A percentile compares a stretch with the other conserved stretches of the same genome.
phyloP scores from a whole-genome alignment of 2,888 invertebrate genomes.

The Operophtera brumata region DNA sequence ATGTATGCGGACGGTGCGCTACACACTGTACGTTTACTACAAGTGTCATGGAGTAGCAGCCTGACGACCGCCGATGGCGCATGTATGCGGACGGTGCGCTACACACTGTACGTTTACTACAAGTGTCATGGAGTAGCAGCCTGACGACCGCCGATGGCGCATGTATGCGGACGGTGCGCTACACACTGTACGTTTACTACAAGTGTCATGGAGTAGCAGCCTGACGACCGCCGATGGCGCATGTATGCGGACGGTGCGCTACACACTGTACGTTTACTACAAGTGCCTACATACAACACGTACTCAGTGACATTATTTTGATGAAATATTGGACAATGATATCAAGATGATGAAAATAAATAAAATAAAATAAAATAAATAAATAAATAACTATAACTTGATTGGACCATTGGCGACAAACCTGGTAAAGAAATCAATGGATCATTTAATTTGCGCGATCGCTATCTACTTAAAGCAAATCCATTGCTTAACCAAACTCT shows the following conservation, averaged over 20 bases:
- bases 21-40: too few relatives aligned
- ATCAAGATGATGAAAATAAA: too few relatives aligned
- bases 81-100: neutral
- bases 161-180: neutral
- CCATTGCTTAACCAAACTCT: conserved; percentile 42
- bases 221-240: neutral
- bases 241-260: neutral
- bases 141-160: neutral
- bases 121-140: too few relatives aligned
- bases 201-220: neutral
- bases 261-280: too few relatives aligned
- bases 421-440: conserved; percentile 59
- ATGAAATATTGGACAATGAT: too few relatives aligned
- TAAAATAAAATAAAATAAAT: neutral
- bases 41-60: too few relatives aligned
- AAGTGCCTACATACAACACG: neutral
- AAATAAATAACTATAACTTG: too few relatives aligned
- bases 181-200: too few relatives aligned
- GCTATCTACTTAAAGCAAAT: conserved; percentile 40
- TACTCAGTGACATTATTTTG: conserved; percentile 2
- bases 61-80: neutral
- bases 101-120: too few relatives aligned
- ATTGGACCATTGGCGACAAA: conserved; percentile 38
- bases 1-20: neutral
- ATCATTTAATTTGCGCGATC: conserved; percentile 44